Evolutionary conservation across 2,113 vertebrate species (phyloP).

Genomic region (Rhea americana): DNA sequence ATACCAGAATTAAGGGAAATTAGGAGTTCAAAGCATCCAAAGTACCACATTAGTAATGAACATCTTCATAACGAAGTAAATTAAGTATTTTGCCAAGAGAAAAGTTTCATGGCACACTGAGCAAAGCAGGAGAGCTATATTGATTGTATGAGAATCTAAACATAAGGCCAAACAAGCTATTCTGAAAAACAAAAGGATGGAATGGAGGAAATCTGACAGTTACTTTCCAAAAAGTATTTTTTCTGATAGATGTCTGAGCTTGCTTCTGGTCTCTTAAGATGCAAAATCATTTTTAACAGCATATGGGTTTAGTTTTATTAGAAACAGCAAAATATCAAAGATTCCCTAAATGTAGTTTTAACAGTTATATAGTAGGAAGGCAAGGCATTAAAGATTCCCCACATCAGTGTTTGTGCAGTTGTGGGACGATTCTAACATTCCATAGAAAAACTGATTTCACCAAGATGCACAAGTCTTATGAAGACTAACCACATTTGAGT

Average conservation of each 20-base stretch:
- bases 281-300: background rate
- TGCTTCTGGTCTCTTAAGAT: slow-evolving; percentile 12
- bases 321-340: background rate
- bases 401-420: background rate
- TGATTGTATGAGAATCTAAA: background rate
- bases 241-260: background rate
- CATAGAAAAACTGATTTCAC: background rate
- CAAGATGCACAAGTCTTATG: rapidly evolving
- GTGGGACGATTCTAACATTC: background rate
- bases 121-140: background rate
- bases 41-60: background rate
- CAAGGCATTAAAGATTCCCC: background rate
- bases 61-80: background rate
- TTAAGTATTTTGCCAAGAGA: background rate
- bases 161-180: background rate
- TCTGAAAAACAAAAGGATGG: background rate
- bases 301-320: background rate
- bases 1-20: background rate
- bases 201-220: background rate
- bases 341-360: background rate
- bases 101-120: background rate
- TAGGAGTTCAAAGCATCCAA: background rate
- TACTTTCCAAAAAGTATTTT: background rate
- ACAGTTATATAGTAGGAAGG: background rate
- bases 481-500: background rate